Base-by-base conservation (phyloP, 2,888 invertebrate genomes). In the Brachylomia viminalis region DNA sequence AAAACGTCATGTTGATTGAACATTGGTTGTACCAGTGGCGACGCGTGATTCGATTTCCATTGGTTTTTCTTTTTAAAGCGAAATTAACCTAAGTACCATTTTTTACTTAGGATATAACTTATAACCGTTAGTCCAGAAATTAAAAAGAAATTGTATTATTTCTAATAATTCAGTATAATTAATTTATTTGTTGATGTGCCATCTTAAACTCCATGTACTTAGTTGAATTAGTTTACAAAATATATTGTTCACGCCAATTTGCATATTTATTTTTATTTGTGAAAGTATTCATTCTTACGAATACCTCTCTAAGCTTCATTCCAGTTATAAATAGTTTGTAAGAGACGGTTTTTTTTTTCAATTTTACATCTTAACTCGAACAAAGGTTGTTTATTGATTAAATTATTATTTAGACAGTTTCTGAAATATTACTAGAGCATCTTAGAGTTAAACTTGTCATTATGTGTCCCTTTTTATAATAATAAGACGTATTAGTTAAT, bases 151-250 rank as follows among this genome's bases (percentile, higher is more conserved):
- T 23, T 10, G 17, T 2, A 27, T 30, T 23, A 0, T 49, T 73
- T 17, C 42, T 1, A 49, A n/a, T 52, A 11, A 17, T 65, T 42
- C 17, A 23, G 17, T 64, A 1, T 33, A 33, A 33, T 33, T 33
- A 33, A 33, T 33, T 33, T 33, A 42, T 47, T 67, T 54, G 13
- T 68, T 65, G 30, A 80, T 67, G 86, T 86, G 86, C 86, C 86
- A 86, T 86, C 52, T 77, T 64, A 23, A 72, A 77, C 49, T 74
- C 59, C 42, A 20, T 33, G 20, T 80, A 4, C 38, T 38, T 38
- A 77, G 38, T 54, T 54, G 58, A 13, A 38, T 42, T 61, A 38
- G 45, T 47, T 33, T 38, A 58, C 23, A 59, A 69, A 61, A 49
- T 30, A 15, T 38, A 33, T 23, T 67, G 20, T 52, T 52, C 49